Conservation (phyloP, 2,113 vertebrate species). For the Trachemys scripta region DNA sequence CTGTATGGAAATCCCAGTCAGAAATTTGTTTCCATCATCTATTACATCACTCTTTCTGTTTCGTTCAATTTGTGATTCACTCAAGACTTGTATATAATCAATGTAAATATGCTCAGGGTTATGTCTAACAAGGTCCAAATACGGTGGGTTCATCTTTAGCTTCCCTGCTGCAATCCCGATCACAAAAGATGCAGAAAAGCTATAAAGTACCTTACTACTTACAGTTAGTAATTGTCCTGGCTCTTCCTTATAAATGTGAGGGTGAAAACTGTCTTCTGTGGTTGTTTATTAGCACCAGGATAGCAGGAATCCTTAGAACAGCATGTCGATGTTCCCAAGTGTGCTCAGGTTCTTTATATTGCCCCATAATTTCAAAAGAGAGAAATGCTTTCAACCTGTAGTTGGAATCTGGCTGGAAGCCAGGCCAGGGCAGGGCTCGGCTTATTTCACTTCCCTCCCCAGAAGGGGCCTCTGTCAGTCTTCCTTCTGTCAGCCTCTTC, state of each 20-base stretch:
- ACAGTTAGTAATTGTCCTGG: background rate
- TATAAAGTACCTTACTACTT: background rate
- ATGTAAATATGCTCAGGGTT: background rate
- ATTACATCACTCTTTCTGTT: background rate
- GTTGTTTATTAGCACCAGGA: background rate
- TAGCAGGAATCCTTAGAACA: background rate
- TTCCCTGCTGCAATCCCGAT: background rate
- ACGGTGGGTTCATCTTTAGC: background rate
- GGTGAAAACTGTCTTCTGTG: background rate
- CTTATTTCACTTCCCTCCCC: constrained; percentile 33
- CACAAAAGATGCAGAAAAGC: background rate
- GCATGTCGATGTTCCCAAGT: background rate
- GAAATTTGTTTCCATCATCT: background rate
- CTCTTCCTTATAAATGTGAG: background rate
- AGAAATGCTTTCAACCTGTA: background rate
- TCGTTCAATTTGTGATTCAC: background rate
- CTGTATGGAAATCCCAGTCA: background rate
- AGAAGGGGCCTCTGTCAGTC: background rate
- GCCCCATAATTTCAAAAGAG: background rate
- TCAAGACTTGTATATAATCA: background rate
- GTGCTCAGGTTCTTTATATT: constrained; percentile 13
- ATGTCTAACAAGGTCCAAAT: accelerated
- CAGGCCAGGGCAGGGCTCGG: constrained; percentile 48
- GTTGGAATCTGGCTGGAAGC: constrained; percentile 24
- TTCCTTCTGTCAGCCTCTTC: background rate